Base-by-base conservation (phyloP, 2,797 vertebrate genomes). In the Acipenser oxyrinchus region DNA sequence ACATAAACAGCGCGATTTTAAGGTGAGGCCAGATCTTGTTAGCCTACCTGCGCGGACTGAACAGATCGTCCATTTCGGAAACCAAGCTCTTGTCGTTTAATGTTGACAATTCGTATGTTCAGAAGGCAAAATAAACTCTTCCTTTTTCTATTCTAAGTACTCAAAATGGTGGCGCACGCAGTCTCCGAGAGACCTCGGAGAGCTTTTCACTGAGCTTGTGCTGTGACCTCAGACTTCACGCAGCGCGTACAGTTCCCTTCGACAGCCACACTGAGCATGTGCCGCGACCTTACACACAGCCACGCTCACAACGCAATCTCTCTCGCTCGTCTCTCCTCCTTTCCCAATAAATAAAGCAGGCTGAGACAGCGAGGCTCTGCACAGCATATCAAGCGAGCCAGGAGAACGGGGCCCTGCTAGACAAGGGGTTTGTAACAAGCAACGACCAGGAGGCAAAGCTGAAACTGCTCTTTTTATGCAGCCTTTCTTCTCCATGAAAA, bases 131-230 rank as follows among this genome's bases (percentile, higher is more conserved):
- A 74, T 73, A 69, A 79, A 87, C 83, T 86, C 85, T 86, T 79
- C 89, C 89, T 89, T 83, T 88, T 81, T 76, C 80, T 84, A 87
- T 90, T 82, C 93, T 86, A 87, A 87, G 89, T 89, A 85, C 92
- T 93, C 95, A 98, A 99, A 97, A 99, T 97, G 96, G 96, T 96
- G 95, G 94, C 88, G 81, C 93, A 86, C 89, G 93, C 93, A 90
- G 91, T 76, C 92, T 85, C 92, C 37, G 37, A 37, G 37, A 5
- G 37, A 37, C 3, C 87, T 89, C 85, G 15, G 18, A 50, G 92
- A 88, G 93, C 89, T 85, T 65, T 85, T 77, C 91, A 93, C 93
- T 87, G 93, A 95, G 93, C 93, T 91, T 89, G 93, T 94, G 94
- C 93, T 92, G 83, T 96, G 96, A 98, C 95, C 96, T 96, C 92